Base-by-base conservation (phyloP, 2,113 vertebrate genomes). In the Gobio gobio region DNA sequence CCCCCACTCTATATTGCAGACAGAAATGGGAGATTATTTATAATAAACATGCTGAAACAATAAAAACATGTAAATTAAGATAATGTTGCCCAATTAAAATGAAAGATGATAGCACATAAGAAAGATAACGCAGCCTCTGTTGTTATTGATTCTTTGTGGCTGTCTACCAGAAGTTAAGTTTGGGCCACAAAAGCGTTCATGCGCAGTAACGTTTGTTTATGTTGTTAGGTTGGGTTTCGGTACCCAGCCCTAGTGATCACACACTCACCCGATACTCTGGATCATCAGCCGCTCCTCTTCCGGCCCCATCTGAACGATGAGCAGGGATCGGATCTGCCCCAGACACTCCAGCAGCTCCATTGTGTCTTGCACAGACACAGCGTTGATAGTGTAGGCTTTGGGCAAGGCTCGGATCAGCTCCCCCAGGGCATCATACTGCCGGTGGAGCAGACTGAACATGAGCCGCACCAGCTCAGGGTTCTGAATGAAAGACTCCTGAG, bases 231-330 rank as follows among this genome's bases (percentile, higher is more conserved):
- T n/a, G n/a, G n/a, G 29, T 29, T 29, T 29, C 29, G 29, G 29
- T 29, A 29, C 29, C 29, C 29, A 29, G 29, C 29, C 29, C 29
- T 29, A 29, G 29, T 29, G 47, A 13, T 49, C 22, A 77, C 4
- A 33, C 84, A 90, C 87, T 47, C 18, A 99, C 97, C 97, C 98
- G 0, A 99, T 99, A 91, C 98, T 99, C 94, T 99, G 98, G 83
- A 99, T 99, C 96, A 99, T 98, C 45, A 99, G 95, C 82, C 96
- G 96, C 93, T 99, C 97, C 88, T 99, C 98, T 89, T 99, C 97
- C 2, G 96, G 97, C 9, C 97, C 98, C 97, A 99, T 99, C 93
- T 99, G 97, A 59, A 99, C 98, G 10, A 99, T 99, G 16, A 99
- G 96, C 85, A 99, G 93, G 0, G 98, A 99, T 83, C 97, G 97